Conservation (phyloP, 2,113 vertebrate genomes). For the Girardinichthys multiradiatus region DNA sequence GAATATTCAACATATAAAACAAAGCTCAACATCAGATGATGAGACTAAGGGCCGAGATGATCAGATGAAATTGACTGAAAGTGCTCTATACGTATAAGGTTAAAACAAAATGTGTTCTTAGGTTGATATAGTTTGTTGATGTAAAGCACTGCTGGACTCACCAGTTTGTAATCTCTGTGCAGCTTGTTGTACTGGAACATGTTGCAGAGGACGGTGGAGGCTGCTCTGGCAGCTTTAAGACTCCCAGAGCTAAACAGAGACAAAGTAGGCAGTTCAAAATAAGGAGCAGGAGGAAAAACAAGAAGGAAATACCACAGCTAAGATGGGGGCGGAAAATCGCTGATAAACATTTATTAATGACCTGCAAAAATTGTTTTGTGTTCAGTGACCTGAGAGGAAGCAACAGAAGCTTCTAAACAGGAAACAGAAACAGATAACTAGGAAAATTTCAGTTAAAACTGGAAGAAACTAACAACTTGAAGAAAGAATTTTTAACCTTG, state of each 20-base stretch:
- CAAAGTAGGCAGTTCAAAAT: conserved; percentile 16
- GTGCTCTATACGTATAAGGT: too few relatives aligned
- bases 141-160: conserved; percentile 58
- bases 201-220: conserved; percentile 92
- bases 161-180: conserved; percentile 93
- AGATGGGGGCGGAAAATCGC: not conserved
- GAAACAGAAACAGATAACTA: not conserved
- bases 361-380: not conserved
- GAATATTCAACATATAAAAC: too few relatives aligned
- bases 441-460: not conserved
- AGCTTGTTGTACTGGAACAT: conserved; percentile 97
- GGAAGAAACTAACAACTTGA: not conserved
- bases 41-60: too few relatives aligned
- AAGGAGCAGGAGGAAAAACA: not conserved
- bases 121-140: not conserved
- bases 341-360: conserved; percentile 20
- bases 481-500: not conserved
- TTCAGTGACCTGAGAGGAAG: not conserved
- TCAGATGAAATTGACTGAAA: too few relatives aligned
- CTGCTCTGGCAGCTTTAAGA: conserved; percentile 88
- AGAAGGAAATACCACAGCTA: conserved; percentile 26
- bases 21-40: too few relatives aligned
- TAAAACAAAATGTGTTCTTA: too few relatives aligned
- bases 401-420: not conserved
- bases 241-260: conserved; percentile 81